Percentiles rank a stretch among this genome's conserved stretches.
These are phyloP conservation scores for Myiagra hebetior DNA, from an alignment of 2,113 vertebrate genomes.

Conservation along the genomic window DNA sequence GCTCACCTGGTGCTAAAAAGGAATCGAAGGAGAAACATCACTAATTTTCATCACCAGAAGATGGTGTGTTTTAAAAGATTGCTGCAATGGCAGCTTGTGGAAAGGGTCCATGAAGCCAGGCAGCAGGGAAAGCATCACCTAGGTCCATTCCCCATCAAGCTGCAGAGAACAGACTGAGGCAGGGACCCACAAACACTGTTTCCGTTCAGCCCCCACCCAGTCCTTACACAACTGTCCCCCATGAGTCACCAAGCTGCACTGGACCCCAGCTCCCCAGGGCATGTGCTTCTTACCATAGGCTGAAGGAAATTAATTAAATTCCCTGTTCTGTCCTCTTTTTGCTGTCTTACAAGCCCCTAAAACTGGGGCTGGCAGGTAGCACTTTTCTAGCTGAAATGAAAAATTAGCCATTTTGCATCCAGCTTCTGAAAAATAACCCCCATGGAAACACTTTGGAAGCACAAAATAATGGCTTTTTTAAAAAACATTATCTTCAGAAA, in stretches of 20 bases:
- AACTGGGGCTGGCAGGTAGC: neutral
- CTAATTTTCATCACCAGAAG: neutral
- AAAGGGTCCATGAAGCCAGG: neutral
- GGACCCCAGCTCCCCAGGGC: neutral
- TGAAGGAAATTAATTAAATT: neutral
- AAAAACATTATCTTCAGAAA: neutral
- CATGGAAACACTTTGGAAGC: neutral
- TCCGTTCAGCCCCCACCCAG: neutral
- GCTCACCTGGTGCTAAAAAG: neutral
- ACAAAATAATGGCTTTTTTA: neutral
- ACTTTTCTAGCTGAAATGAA: neutral
- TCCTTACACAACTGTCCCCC: neutral
- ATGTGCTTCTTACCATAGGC: rapidly evolving
- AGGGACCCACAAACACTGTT: neutral
- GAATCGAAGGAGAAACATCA: neutral
- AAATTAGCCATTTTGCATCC: neutral
- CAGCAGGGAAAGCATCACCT: neutral
- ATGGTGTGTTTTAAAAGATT: neutral
- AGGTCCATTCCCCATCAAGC: rapidly evolving
- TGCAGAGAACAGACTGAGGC: neutral
- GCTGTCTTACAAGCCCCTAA: neutral
- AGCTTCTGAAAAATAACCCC: neutral
- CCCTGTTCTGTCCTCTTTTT: neutral
- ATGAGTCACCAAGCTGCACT: rapidly evolving
- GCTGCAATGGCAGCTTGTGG: neutral